A percentile compares a stretch with the other conserved stretches of the same genome.
Evolutionary conservation across 2,797 vertebrate species (phyloP).

Genomic region (Lepus oiostolus): DNA sequence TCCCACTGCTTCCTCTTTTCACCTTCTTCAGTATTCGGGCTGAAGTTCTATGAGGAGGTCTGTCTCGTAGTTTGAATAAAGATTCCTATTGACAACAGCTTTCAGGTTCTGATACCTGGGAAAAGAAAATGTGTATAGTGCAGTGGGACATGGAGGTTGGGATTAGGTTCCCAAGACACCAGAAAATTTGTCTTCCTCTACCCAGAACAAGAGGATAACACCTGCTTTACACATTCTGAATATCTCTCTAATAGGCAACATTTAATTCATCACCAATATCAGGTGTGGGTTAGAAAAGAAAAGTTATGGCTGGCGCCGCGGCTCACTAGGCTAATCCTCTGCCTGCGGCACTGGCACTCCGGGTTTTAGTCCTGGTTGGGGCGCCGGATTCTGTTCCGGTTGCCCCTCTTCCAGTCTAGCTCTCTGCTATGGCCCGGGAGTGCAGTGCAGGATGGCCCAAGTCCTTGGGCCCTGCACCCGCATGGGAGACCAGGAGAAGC

Average conservation of each 20-base stretch:
- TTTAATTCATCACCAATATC: neutral
- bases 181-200: neutral
- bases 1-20: neutral
- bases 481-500: no score
- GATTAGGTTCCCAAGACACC: neutral
- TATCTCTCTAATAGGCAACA: neutral
- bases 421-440: no score
- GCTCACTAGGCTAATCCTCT: no score
- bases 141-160: neutral
- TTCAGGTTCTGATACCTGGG: neutral
- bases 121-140: neutral
- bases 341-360: no score
- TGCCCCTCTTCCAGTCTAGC: no score
- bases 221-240: neutral
- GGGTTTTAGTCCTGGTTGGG: no score
- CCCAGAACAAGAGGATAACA: neutral
- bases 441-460: no score
- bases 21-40: neutral
- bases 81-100: neutral
- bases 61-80: neutral
- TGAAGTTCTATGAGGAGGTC: neutral
- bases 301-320: neutral
- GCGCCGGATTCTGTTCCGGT: no score
- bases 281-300: neutral
- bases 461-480: no score